Base-by-base conservation (phyloP, 1,140 invertebrate genomes). In the Lepidurus arcticus region DNA sequence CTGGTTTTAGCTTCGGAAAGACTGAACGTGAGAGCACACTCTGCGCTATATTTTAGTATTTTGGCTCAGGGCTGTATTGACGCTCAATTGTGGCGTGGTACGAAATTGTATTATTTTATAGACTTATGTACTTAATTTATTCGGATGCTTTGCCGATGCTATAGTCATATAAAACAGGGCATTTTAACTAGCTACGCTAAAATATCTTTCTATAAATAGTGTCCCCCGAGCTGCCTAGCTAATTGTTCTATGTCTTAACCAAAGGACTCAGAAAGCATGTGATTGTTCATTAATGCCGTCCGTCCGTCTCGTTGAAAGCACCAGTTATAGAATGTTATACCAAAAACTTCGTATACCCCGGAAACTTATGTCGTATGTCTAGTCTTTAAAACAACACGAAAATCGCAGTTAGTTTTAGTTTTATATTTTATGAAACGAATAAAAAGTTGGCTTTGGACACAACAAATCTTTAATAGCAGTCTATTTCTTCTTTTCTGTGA, bases 281-380 rank as follows among this genome's bases (percentile, higher is more conserved):
- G 53, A 65, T 65, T 65, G 53, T 21, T 65, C 21, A 65, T n/a
- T 11, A 65, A 65, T 65, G 53, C 53, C 53, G 53, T 65, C 53
- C 53, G 53, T 65, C 53, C 53, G 53, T 65, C 53, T 65, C 21
- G 53, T 65, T 16, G 9, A 65, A 65, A 65, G 21, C 13, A 65
- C 21, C 6, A 65, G 21, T 1, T 21, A 65, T 21, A 65, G 53
- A 65, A 21, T n/a, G 4, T 34, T 65, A 0, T 65, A n/a, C 21
- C 53, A n/a, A n/a, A 16, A 65, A 65, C 9, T 65, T n/a, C 16
- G 21, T 7, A 65, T 7, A 65, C 21, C 21, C 16, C 13, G 16
- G 53, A 13, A 21, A 11, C 21, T 65, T n/a, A 21, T 65, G 53
- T 65, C 53, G 16, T 65, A 65, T 13, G 7, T 11, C 16, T 65